A percentile compares a stretch with the other conserved stretches of the same genome.
Conservation (phyloP, 1,140 invertebrate genomes). For the Pemphigus obesinymphae region DNA sequence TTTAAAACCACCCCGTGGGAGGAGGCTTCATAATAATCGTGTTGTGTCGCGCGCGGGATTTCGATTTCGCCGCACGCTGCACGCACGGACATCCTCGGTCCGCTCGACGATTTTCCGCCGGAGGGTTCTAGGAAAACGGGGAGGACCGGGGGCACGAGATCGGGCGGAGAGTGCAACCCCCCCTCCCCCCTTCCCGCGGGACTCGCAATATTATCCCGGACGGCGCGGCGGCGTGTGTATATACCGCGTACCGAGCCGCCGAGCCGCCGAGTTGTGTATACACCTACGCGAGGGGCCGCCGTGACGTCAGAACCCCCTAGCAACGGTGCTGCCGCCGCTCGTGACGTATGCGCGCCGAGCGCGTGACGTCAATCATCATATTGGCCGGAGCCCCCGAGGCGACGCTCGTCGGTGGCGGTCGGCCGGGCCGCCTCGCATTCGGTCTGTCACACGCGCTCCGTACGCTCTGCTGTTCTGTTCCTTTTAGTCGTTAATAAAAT, state of each 20-base stretch:
- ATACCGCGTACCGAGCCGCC: background rate
- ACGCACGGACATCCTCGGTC: too few relatives aligned
- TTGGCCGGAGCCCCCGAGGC: slow-evolving; percentile 26
- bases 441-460: slow-evolving; percentile 37
- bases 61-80: background rate
- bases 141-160: background rate
- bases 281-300: background rate
- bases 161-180: background rate
- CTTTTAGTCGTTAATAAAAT: slow-evolving; percentile 32
- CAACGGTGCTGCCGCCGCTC: slow-evolving; percentile 27
- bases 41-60: background rate
- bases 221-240: background rate
- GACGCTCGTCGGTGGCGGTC: slow-evolving; percentile 19
- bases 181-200: background rate
- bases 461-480: slow-evolving; percentile 35
- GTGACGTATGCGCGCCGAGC: background rate
- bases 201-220: background rate
- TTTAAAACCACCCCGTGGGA: background rate
- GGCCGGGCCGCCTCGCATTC: slow-evolving; percentile 35
- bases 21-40: background rate
- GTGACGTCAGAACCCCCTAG: slow-evolving; percentile 40
- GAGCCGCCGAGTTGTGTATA: too few relatives aligned
- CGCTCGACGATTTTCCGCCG: background rate
- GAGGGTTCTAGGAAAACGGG: background rate
- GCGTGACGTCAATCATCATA: slow-evolving; percentile 39